A percentile compares a stretch with the other conserved stretches of the same genome.
phyloP scores from a whole-genome alignment of 2,113 vertebrate genomes.

The Maccullochella peelii region DNA sequence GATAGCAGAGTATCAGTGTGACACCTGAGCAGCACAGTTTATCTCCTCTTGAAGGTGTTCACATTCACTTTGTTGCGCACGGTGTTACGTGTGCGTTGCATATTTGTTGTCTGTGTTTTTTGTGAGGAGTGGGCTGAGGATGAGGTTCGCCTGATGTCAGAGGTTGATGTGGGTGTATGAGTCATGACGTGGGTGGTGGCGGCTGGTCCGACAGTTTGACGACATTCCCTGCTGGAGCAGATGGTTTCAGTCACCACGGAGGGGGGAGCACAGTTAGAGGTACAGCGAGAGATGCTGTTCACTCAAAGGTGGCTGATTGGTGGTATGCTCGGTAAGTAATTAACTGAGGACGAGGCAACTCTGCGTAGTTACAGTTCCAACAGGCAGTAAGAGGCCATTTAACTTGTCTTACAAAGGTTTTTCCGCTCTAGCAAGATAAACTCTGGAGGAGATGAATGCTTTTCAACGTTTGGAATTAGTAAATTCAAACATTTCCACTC shows the following conservation, averaged over 20 bases:
- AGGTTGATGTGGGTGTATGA: conserved; percentile 54
- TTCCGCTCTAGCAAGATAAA: neutral
- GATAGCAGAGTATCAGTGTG: conserved; percentile 31
- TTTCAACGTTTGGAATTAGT: conserved; percentile 23
- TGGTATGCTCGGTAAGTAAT: neutral
- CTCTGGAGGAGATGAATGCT: conserved; percentile 12
- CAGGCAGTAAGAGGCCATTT: neutral
- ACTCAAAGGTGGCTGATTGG: conserved; percentile 41
- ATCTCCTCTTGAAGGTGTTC: neutral
- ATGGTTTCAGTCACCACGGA: conserved; percentile 41
- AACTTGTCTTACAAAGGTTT: neutral
- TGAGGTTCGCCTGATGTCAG: conserved; percentile 48
- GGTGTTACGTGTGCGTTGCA: neutral
- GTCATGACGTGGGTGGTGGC: conserved; percentile 41
- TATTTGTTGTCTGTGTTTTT: conserved; percentile 18
- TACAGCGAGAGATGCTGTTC: conserved; percentile 31
- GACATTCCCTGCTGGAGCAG: conserved; percentile 42
- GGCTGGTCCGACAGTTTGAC: conserved; percentile 17
- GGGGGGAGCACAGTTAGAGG: conserved; percentile 2
- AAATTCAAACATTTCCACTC: conserved; percentile 56
- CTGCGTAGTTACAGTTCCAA: neutral
- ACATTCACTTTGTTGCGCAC: neutral
- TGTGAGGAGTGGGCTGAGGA: conserved; percentile 27
- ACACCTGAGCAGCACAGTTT: neutral
- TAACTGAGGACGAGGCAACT: neutral